Conservation (phyloP, 2,888 invertebrate genomes). For the Troilus luridus region DNA sequence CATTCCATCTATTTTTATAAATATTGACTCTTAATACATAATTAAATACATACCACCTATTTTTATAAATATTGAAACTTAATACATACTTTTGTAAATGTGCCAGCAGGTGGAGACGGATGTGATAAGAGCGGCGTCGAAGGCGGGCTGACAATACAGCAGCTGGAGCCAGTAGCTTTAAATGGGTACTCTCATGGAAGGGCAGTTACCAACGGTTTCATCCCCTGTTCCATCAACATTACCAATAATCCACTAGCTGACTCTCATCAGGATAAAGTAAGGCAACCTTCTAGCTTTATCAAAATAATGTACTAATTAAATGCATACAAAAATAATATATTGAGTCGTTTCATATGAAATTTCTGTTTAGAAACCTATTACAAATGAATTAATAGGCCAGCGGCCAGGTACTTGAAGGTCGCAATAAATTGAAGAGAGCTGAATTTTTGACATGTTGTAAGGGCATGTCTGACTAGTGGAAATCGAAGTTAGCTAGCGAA, state of each 20-base stretch:
- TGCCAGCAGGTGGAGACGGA: conserved; percentile 68
- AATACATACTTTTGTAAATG: conserved; percentile 54
- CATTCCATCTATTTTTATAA: too few species aligned
- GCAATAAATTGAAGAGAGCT: too few species aligned
- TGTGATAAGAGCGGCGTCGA: conserved; percentile 69
- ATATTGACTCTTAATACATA: too few species aligned
- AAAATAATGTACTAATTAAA: background rate
- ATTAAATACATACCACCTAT: background rate
- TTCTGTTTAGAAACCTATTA: too few species aligned
- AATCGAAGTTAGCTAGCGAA: too few species aligned
- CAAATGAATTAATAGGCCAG: too few species aligned
- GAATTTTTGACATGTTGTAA: too few species aligned
- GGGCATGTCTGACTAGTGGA: too few species aligned
- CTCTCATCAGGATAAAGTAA: conserved; percentile 77
- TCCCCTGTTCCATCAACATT: conserved; percentile 76
- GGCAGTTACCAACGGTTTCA: conserved; percentile 70
- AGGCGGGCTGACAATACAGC: conserved; percentile 66
- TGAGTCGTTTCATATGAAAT: too few species aligned
- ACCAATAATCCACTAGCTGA: conserved; percentile 83
- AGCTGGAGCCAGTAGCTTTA: conserved; percentile 66
- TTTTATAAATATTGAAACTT: background rate
- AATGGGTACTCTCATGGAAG: conserved; percentile 66
- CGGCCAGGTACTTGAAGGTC: too few species aligned
- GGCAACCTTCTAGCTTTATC: conserved; percentile 60
- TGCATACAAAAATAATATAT: background rate